Conservation (phyloP, 1,140 invertebrate species). For the Triops longicaudatus region DNA sequence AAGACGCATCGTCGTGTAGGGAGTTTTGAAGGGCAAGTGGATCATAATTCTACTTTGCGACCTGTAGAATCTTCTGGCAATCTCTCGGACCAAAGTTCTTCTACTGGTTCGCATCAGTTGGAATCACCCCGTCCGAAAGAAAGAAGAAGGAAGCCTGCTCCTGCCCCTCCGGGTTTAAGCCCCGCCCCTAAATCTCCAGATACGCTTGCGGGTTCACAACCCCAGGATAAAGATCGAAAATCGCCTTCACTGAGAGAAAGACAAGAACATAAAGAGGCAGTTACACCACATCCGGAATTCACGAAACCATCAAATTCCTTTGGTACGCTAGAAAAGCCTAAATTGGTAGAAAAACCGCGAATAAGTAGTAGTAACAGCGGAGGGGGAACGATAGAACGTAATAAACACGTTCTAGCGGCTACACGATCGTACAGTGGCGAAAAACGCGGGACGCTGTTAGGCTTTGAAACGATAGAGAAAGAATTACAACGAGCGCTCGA, state of each 20-base stretch:
- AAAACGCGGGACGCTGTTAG: conserved; percentile 19
- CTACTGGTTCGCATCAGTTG: conserved; percentile 3
- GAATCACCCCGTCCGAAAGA: conserved; percentile 24
- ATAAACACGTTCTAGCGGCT: conserved; percentile 22
- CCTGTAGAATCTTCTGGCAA: conserved; percentile 20
- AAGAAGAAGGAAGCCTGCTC: conserved; percentile 37
- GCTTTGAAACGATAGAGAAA: conserved; percentile 25
- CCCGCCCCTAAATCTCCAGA: neutral
- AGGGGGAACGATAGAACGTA: neutral
- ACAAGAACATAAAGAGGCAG: conserved; percentile 30
- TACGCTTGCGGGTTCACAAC: neutral
- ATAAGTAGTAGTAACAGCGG: conserved; percentile 26
- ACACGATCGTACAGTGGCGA: conserved; percentile 18
- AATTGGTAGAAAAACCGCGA: conserved; percentile 38
- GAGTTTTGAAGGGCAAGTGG: conserved; percentile 22
- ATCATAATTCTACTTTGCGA: neutral
- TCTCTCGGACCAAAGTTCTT: neutral
- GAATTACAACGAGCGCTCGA: conserved; percentile 5
- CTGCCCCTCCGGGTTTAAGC: conserved; percentile 32
- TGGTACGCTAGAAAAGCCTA: conserved; percentile 35
- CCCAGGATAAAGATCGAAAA: conserved; percentile 31
- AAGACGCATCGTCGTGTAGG: conserved; percentile 23
- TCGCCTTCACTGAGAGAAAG: neutral
- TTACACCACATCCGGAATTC: conserved; percentile 27
- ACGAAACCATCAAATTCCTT: conserved; percentile 30